Evolutionary conservation across 2,888 invertebrate species (phyloP), one percentile per base, ranked within the genome.

Genomic region (Diarsia mendica): DNA sequence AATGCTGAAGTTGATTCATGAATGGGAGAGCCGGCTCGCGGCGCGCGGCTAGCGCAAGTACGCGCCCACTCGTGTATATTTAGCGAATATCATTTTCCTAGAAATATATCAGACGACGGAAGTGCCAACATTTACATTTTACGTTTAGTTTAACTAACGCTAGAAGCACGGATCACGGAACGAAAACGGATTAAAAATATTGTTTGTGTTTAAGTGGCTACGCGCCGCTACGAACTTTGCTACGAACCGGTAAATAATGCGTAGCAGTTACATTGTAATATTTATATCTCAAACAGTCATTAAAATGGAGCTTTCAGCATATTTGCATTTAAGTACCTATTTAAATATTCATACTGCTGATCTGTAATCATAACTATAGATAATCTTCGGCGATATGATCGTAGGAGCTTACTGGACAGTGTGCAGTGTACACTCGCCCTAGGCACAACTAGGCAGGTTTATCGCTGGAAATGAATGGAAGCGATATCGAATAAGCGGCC

Each of bases 1-100:
- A 96, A 96, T 92, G 95, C 89, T 94, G 94, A 94, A 94, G 94
- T 95, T 96, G 96, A 96, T 96, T 96, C 96, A 96, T 96, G 96
- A 96, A 96, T 96, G 96, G 92, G 92, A 92, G 94, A 93, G 73
- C 73, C 63, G 63, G 92, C 91, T 70, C 70, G 92, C 86, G 89
- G 87, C 82, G 87, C 90, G 90, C 88, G 90, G 91, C 90, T 90
- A 90, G 89, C 88, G 90, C 92, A 90, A 91, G 91, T 90, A 90
- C 90, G 88, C 91, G 89, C 89, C 89, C 90, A 91, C 91, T 87
- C 90, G 92, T 90, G 88, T 95, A 95, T 94, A 95, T 96, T 95
- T 96, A 96, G 95, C 93, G 90, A 93, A 91, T 92, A 92, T 91
- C 90, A 93, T 93, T 94, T 95, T 93, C 94, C 91, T 88, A 89